Evolutionary conservation across 1,140 invertebrate genomes (phyloP).

Genomic region (Acromyrmex echinatior): DNA sequence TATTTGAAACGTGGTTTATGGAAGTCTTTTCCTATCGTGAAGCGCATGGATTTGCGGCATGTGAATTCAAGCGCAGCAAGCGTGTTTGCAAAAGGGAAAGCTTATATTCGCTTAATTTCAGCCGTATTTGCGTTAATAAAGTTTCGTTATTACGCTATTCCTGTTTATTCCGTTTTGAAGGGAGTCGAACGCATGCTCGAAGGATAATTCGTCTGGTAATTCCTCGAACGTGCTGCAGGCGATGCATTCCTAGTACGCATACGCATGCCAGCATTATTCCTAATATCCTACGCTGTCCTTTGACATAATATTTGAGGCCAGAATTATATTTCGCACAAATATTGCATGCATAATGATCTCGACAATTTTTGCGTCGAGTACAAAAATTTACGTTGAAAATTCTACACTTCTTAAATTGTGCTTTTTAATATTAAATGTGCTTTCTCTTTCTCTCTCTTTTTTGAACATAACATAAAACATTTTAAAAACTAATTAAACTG

Average conservation of each 20-base stretch:
- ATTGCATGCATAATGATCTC: slow-evolving; percentile 31
- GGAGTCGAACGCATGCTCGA: slow-evolving; percentile 46
- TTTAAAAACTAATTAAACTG: neutral
- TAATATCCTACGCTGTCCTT: slow-evolving; percentile 46
- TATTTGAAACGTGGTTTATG: slow-evolving; percentile 60
- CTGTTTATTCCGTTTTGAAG: slow-evolving; percentile 39
- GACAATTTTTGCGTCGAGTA: neutral
- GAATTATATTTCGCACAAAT: slow-evolving; percentile 45
- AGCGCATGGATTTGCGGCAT: slow-evolving; percentile 55
- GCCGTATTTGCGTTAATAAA: slow-evolving; percentile 63
- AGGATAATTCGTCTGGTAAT: slow-evolving; percentile 68
- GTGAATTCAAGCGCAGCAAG: slow-evolving; percentile 53
- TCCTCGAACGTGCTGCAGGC: slow-evolving; percentile 51
- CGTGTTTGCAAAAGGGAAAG: slow-evolving; percentile 61
- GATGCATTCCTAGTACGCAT: slow-evolving; percentile 40
- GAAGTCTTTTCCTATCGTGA: slow-evolving; percentile 62
- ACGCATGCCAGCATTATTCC: slow-evolving; percentile 55
- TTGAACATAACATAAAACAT: neutral
- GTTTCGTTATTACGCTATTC: slow-evolving; percentile 58
- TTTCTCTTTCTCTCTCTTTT: neutral
- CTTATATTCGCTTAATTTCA: slow-evolving; percentile 59
- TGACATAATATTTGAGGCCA: slow-evolving; percentile 45
- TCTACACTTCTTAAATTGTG: neutral
- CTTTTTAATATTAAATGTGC: neutral
- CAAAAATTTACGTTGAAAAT: slow-evolving; percentile 37